Percentiles rank a stretch among this genome's conserved stretches.
Evolutionary conservation across 2,113 vertebrate species (phyloP).

Genomic region (Lepus timidus): DNA sequence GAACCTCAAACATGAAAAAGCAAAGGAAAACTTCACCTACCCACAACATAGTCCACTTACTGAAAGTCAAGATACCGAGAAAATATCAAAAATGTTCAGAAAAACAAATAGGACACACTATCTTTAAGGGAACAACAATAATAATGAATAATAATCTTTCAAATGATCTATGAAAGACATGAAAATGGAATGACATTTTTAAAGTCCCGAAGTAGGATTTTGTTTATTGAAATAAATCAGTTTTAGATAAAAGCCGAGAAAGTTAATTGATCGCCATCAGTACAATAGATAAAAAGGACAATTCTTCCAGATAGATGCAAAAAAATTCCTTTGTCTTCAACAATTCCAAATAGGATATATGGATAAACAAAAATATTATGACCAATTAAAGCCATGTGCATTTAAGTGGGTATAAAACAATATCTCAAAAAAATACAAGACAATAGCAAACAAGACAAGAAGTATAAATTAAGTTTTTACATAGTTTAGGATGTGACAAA

Average conservation of each 20-base stretch:
- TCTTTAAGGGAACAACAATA: not conserved
- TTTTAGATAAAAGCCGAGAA: not conserved
- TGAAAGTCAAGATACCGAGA: not conserved
- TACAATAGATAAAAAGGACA: not conserved
- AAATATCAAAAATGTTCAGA: not conserved
- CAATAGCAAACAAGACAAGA: not conserved
- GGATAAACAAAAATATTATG: not conserved
- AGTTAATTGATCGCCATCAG: not conserved
- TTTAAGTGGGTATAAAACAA: not conserved
- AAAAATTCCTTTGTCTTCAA: not conserved
- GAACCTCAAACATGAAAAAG: not conserved
- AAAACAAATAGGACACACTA: not conserved
- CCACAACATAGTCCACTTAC: not conserved
- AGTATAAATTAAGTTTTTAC: not conserved
- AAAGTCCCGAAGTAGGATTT: not conserved
- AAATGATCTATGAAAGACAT: not conserved
- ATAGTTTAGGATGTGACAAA: not conserved
- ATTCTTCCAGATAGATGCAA: not conserved
- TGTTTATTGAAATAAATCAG: not conserved
- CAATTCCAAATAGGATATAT: not conserved
- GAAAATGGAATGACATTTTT: not conserved
- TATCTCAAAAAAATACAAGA: not conserved
- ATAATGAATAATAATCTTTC: not conserved
- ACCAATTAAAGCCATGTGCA: not conserved
- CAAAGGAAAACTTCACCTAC: not conserved